These are phyloP conservation scores for Patiria miniata DNA, from an alignment of 35 echinoderm and acorn worm species.

Conservation along the genomic window DNA sequence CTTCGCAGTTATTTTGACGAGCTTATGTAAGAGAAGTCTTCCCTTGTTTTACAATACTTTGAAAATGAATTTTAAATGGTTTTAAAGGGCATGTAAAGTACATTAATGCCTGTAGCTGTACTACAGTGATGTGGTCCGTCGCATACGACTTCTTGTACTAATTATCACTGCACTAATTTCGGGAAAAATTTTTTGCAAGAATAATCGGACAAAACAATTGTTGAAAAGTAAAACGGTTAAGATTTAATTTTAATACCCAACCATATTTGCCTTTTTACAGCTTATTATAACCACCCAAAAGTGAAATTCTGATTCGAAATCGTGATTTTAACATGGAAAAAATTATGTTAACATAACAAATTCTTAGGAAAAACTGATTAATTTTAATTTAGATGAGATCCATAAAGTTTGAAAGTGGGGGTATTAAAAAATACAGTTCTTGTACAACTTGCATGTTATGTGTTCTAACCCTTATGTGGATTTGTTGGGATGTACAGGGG, in stretches of 20 bases:
- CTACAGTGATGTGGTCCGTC: not conserved
- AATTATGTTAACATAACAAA: not conserved
- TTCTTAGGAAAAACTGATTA: not conserved
- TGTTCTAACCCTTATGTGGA: not conserved
- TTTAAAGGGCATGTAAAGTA: not conserved
- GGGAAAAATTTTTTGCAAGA: not conserved
- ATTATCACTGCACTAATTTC: not conserved
- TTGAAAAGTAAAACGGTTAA: not conserved
- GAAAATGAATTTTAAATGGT: not conserved
- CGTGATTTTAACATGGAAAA: not conserved
- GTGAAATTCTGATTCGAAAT: not conserved
- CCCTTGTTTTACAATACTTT: not conserved
- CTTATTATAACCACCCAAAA: too few species aligned
- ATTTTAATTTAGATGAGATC: not conserved
- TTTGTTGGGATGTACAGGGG: too few species aligned
- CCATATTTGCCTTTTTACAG: not conserved
- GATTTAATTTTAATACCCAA: not conserved
- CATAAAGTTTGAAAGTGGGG: not conserved
- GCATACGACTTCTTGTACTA: not conserved
- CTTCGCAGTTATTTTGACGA: not conserved
- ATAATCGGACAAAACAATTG: not conserved
- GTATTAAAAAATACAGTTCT: not conserved
- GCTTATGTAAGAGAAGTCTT: not conserved
- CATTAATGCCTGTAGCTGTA: not conserved
- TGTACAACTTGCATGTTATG: not conserved